Conservation (phyloP, 37 sponge, comb jelly and placozoan genomes). For the Aphrocallistes beatrix region DNA sequence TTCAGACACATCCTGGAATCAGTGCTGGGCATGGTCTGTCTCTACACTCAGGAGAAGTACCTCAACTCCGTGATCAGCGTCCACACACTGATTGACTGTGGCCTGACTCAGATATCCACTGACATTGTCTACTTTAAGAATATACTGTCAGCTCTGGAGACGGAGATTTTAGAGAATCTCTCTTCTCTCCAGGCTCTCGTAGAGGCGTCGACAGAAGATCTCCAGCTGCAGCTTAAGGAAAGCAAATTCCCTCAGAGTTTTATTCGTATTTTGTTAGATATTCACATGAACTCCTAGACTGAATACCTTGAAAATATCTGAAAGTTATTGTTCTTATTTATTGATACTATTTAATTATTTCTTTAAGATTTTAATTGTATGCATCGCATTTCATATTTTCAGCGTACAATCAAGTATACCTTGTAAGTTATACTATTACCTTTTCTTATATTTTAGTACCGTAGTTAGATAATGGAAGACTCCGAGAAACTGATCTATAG, state of each 20-base stretch:
- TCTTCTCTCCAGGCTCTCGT: not conserved
- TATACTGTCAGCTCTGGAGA: not conserved
- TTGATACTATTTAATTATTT: too few relatives aligned
- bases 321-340: too few relatives aligned
- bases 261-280: not conserved
- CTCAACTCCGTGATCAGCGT: not conserved
- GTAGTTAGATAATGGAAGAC: too few relatives aligned
- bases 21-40: not conserved
- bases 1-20: not conserved
- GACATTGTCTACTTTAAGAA: constrained; percentile 11
- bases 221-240: not conserved
- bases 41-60: not conserved
- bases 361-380: too few relatives aligned
- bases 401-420: too few relatives aligned
- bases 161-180: not conserved
- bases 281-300: too few relatives aligned
- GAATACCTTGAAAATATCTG: too few relatives aligned
- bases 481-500: too few relatives aligned
- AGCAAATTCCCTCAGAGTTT: not conserved
- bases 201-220: not conserved
- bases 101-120: not conserved
- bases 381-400: too few relatives aligned
- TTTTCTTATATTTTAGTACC: too few relatives aligned
- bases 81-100: not conserved
- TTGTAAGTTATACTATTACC: too few relatives aligned